Conservation (phyloP, 2,113 vertebrate genomes). For the Ceuthmochares aereus region DNA sequence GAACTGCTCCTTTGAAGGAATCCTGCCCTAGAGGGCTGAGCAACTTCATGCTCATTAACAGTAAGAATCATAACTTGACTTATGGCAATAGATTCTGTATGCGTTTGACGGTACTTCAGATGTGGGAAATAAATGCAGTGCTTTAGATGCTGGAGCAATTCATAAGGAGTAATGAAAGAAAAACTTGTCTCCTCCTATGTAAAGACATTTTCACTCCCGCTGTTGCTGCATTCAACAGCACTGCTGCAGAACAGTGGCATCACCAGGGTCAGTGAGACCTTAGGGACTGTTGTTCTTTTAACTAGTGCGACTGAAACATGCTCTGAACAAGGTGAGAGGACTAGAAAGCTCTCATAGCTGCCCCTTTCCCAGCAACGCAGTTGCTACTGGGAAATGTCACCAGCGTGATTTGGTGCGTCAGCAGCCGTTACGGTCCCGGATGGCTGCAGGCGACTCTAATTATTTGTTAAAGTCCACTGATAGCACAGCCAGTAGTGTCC, state of each 20-base stretch:
- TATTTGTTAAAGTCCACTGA: slow-evolving; percentile 67
- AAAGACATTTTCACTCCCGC: background rate
- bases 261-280: background rate
- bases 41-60: slow-evolving; percentile 37
- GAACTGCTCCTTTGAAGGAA: slow-evolving; percentile 20
- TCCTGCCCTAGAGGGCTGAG: background rate
- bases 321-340: background rate
- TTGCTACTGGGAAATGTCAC: background rate
- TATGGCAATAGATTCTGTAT: background rate
- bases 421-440: slow-evolving; percentile 30
- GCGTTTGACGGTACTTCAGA: background rate
- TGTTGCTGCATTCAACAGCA: background rate
- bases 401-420: background rate
- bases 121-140: background rate
- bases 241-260: background rate
- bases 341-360: background rate
- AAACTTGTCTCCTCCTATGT: background rate
- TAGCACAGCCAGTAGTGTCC: slow-evolving; percentile 62
- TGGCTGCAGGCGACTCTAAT: slow-evolving; percentile 74
- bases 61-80: slow-evolving; percentile 13
- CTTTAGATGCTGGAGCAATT: background rate
- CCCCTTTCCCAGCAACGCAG: background rate
- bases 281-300: background rate
- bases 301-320: background rate
- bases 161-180: background rate